A percentile compares a stretch with the other conserved stretches of the same genome.
phyloP scores from a whole-genome alignment of 2,888 invertebrate species.

The Drosophila merina region DNA sequence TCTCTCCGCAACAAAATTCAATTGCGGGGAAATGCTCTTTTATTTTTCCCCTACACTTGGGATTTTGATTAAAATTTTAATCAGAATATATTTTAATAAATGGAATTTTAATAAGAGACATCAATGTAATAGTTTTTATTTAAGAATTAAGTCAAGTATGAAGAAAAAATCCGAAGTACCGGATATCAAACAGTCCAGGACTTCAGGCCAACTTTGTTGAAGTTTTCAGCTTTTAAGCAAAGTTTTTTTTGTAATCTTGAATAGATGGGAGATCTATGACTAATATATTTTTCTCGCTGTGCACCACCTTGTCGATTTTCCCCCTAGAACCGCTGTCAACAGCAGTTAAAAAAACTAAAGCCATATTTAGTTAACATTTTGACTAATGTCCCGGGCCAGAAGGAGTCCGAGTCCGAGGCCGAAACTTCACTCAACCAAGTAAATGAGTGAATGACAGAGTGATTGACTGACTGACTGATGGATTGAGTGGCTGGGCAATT shows the following conservation, averaged over 20 bases:
- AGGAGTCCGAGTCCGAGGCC: background rate
- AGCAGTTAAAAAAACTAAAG: conserved; percentile 36
- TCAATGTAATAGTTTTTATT: no score
- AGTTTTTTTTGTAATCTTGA: no score
- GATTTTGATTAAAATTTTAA: background rate
- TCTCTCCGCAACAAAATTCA: conserved; percentile 6
- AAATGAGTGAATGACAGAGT: background rate
- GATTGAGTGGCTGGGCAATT: conserved; percentile 2
- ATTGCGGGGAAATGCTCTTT: conserved; percentile 12
- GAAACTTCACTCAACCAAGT: conserved; percentile 11
- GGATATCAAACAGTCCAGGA: no score
- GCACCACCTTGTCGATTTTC: background rate
- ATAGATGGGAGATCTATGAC: background rate
- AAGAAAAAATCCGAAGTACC: no score
- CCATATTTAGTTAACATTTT: conserved; percentile 34
- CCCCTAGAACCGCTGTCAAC: conserved; percentile 26
- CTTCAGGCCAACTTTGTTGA: no score
- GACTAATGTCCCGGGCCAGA: conserved; percentile 27
- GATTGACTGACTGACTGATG: background rate
- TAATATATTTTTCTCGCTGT: background rate
- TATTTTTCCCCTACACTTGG: background rate
- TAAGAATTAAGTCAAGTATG: no score
- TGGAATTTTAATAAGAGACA: no score
- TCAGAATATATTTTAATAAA: background rate
- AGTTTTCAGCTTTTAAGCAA: no score